Evolutionary conservation across 2,888 invertebrate genomes (phyloP), one percentile per base, ranked within the genome.

Genomic region (Oligia fasciuncula): DNA sequence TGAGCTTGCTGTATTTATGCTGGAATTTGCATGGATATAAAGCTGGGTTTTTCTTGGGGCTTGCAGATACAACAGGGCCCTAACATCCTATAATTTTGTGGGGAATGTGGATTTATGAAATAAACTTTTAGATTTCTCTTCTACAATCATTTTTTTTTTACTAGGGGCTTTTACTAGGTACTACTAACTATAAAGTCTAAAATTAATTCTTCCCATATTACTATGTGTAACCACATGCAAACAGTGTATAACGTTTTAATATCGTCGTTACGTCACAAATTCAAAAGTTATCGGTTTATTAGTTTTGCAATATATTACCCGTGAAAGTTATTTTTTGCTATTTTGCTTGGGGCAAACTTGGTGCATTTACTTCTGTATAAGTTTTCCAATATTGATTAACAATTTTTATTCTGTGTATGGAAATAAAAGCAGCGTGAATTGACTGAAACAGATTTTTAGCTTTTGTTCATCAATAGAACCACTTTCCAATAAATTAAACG

Each of bases 261-360:
- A 62, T 40, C 35, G 19, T 70, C 54, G 23, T 70, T 66, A 80
- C 40, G 46, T 80, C 11, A 73, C 11, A 66, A 70, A 66, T 76
- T 35, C 19, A 77, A 74, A 72, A 74, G 54, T 75, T 71, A 67
- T 62, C 6, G n/a, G 65, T 62, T 76, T 17, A 57, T 84, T 81
- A 81, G 71, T 78, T 76, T 79, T 79, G 79, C 71, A 66, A 68
- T 29, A 78, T 75, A n/a, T 70, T 66, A 67, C 23, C 65, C 51
- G 74, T 76, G 70, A 69, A 66, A 73, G 77, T 78, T 82, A 70
- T 67, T 80, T 60, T 76, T 69, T 68, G 43, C 68, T 79, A 73
- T 79, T 75, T 76, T 77, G 87, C 81, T 88, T 86, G 88, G 87
- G 89, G 89, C 88, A 89, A 89, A 87, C 89, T 86, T 70, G 35